Evolutionary conservation across 2,888 invertebrate species (phyloP), one percentile per base, ranked within the genome.

Genomic region (Pristionchus exspectatus): DNA sequence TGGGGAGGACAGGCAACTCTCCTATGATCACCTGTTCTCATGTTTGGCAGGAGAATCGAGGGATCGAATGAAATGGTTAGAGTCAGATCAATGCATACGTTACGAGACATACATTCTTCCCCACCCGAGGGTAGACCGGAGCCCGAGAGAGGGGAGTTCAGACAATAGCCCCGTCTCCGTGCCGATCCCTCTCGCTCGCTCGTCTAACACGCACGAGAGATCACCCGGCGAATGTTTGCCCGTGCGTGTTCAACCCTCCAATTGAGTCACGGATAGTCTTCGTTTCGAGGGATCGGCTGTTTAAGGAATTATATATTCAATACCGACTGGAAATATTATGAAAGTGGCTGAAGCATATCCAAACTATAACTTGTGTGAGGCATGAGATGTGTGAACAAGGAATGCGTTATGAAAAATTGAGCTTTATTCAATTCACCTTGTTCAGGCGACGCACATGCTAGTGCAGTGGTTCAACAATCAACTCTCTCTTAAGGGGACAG

Each of bases 391-490:
- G 24, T 59, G 59, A 21, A 50, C 44, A 50, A 50, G 4, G 12
- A 9, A 38, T 38, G 38, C 38, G 5, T 38, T 38, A 38, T 50
- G 44, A 50, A 50, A 9, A 50, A 50, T 50, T 7, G 44, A 50
- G 66, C 27, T 66, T 66, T 66, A 66, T 66, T 83, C 81, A 27
- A 5, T n/a, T 33, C 30, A 21, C 44, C 33, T 83, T n/a, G 18
- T 27, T 9, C 30, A 74, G 81, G 81, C 81, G 81, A 50, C 44
- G 81, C 81, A 83, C 81, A 27, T 12, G 7, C 0, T 10, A 33
- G 44, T 38, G 77, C 77, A 77, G n/a, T 77, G 50, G 30, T 44
- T 83, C 81, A 83, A 83, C 81, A 50, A 50, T 50, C 38, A 74
- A 30, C 30, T 33, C 74, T 33, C 74, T 81, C 44, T n/a, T 18